Base-by-base conservation (phyloP, 92 coral and sea anemone genomes). In the Phymanthus crucifer region DNA sequence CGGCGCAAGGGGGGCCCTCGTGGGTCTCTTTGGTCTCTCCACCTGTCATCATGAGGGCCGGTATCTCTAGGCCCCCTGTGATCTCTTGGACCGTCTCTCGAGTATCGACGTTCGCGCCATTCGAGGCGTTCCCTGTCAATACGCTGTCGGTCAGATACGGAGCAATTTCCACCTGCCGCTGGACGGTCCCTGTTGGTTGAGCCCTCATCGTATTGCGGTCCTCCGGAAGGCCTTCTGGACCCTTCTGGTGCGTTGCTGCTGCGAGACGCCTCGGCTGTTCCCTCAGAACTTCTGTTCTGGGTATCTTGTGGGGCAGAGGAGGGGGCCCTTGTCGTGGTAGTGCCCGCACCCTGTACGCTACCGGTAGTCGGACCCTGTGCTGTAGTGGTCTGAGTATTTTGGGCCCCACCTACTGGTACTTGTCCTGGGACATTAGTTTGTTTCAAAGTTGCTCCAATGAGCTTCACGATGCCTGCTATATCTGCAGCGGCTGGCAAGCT, bases 101-200 rank as follows among this genome's bases (percentile, higher is more conserved):
- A 79, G 26, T 23, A 18, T 18, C 77, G 78, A 18, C 84, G 77
- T 21, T 80, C 84, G 2, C 86, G 72, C 86, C 86, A 82, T 43
- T 82, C 79, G 2, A 82, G 78, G 3, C 86, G 86, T 27, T 82
- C 86, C 35, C 86, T 57, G 35, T 82, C 86, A 27, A 82, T 82
- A 32, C 73, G 79, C 16, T 82, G 79, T 43, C 80, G 32, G 29
- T 74, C 80, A 17, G 84, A 10, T 54, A 43, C 76, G 34, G 71
- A 29, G 2, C 14, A 46, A 46, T 57, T 47, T 33, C 33, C 71
- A 12, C 72, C 66, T 27, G 26, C 66, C 58, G 32, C 61, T 34
- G 24, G 4, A n/a, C 50, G 74, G 43, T 70, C 74, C 38, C 50
- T n/a, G 24, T 73, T 34, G 4, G 61, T 40, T 16, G 57, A 33